A percentile compares a stretch with the other conserved stretches of the same genome.
Conservation (phyloP, 1,140 invertebrate species). For the Drosophila arawakana region DNA sequence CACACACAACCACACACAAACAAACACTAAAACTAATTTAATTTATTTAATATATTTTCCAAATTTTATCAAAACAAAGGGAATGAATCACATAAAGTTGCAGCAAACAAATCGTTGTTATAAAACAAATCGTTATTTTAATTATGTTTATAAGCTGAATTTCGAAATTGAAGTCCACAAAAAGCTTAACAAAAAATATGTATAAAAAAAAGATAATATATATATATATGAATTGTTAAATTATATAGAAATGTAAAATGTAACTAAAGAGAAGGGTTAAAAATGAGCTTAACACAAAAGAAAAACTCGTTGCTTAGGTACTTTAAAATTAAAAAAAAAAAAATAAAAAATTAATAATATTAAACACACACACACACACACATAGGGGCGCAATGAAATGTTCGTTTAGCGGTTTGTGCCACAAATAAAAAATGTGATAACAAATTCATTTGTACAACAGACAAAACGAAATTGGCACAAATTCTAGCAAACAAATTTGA, state of each 20-base stretch:
- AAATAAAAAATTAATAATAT: constrained; percentile 2
- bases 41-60: constrained; percentile 68
- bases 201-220: constrained; percentile 13
- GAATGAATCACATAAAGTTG: constrained; percentile 42
- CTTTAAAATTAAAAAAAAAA: constrained; percentile 30
- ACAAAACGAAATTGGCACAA: constrained; percentile 59
- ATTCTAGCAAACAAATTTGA: constrained; percentile 48
- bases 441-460: constrained; percentile 55
- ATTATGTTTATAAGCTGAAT: constrained; percentile 37
- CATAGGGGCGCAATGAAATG: constrained; percentile 45
- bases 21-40: constrained; percentile 54
- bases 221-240: constrained; percentile 38
- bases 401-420: constrained; percentile 59
- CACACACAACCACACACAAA: constrained; percentile 6
- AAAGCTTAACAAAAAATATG: constrained; percentile 35
- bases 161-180: not conserved
- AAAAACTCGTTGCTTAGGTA: constrained; percentile 52
- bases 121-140: constrained; percentile 44
- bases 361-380: constrained; percentile 29
- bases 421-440: constrained; percentile 70
- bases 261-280: constrained; percentile 43
- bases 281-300: constrained; percentile 43
- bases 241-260: constrained; percentile 23
- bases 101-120: constrained; percentile 49
- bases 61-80: constrained; percentile 33